These are phyloP conservation scores for Malurus elegans DNA, from an alignment of 2,113 vertebrate genomes.

Conservation along the genomic window DNA sequence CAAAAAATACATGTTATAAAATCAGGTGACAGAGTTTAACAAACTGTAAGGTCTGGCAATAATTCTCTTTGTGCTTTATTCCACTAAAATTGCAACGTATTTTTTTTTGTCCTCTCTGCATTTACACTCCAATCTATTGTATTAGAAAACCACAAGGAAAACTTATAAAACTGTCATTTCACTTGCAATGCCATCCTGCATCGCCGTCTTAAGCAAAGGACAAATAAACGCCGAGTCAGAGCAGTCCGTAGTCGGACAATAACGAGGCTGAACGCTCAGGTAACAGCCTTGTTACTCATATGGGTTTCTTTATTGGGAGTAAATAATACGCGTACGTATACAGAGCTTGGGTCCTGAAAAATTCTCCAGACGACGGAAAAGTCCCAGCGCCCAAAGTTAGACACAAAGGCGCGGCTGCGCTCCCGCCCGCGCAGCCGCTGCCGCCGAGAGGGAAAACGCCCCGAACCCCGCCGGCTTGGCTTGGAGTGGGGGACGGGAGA, in stretches of 20 bases:
- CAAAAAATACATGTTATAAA: background rate
- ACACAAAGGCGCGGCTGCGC: slow-evolving; percentile 65
- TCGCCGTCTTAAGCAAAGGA: background rate
- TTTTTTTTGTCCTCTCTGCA: fast-evolving
- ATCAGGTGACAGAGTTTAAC: background rate
- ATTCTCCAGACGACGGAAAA: background rate
- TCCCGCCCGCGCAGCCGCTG: background rate
- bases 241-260: background rate
- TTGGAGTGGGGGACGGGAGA: background rate
- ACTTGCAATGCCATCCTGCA: background rate
- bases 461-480: background rate
- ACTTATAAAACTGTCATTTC: background rate
- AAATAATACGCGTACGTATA: background rate
- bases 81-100: background rate
- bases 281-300: background rate
- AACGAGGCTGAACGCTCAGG: background rate
- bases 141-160: background rate
- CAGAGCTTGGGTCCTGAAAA: background rate
- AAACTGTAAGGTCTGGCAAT: background rate
- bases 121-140: background rate
- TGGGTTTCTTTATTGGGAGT: background rate
- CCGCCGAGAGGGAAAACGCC: slow-evolving; percentile 12
- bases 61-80: slow-evolving; percentile 22
- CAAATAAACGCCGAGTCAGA: background rate
- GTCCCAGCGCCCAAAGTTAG: slow-evolving; percentile 59